A percentile compares a stretch with the other conserved stretches of the same genome.
Conservation (phyloP, 2,113 vertebrate species). For the Tiliqua scincoides region DNA sequence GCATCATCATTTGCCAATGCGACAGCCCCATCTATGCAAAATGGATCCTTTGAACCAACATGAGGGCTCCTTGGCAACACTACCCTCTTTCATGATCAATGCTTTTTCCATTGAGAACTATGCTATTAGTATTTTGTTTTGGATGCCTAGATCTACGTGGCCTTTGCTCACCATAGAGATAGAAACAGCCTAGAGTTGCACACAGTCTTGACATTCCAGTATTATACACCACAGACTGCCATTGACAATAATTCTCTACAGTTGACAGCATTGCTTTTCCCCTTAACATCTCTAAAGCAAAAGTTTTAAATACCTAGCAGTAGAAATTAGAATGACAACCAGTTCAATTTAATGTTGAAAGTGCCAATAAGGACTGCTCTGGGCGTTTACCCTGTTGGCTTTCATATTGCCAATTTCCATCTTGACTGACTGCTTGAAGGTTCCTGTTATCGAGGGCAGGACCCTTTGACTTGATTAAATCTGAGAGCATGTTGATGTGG, state of each 20-base stretch:
- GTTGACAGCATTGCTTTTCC: neutral
- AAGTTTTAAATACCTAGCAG: neutral
- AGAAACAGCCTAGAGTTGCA: neutral
- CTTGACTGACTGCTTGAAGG: neutral
- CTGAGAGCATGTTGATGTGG: neutral
- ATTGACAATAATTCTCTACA: neutral
- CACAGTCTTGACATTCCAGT: neutral
- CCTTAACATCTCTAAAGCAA: neutral
- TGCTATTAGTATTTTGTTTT: fast-evolving
- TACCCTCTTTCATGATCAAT: too few species aligned
- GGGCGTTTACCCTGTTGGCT: neutral
- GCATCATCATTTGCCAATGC: too few species aligned
- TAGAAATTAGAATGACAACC: neutral
- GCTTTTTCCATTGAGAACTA: neutral
- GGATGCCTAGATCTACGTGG: neutral
- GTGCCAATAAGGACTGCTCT: neutral
- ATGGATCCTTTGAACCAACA: too few species aligned
- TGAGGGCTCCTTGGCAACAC: too few species aligned
- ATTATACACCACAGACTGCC: neutral
- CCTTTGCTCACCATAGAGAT: neutral
- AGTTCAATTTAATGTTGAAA: neutral
- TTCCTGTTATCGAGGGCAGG: neutral
- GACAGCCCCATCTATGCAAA: too few species aligned
- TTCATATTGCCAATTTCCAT: neutral
- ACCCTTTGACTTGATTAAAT: neutral